These are phyloP conservation scores for Esox lucius DNA, from an alignment of 2,797 vertebrate genomes.

Conservation along the genomic window DNA sequence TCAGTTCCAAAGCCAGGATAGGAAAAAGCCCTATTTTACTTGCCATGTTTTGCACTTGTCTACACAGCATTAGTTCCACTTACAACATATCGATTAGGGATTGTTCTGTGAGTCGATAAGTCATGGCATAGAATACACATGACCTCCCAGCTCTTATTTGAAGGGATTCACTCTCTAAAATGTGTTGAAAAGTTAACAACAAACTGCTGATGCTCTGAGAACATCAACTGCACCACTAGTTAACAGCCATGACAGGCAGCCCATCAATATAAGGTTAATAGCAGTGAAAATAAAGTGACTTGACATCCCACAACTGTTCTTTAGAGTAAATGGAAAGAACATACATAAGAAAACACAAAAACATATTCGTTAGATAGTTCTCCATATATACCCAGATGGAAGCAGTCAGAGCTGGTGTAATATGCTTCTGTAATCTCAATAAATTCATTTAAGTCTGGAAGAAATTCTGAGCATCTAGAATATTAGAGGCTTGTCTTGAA, in stretches of 20 bases:
- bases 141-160: slow-evolving; percentile 23
- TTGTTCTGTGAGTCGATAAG: slow-evolving; percentile 14
- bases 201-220: slow-evolving; percentile 23
- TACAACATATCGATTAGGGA: slow-evolving; percentile 42
- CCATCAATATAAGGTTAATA: slow-evolving; percentile 44
- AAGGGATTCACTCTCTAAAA: slow-evolving; percentile 20
- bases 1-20: slow-evolving; percentile 44
- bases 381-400: slow-evolving; percentile 44
- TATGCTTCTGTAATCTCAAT: slow-evolving; percentile 12
- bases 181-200: slow-evolving; percentile 25
- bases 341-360: slow-evolving; percentile 10
- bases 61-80: slow-evolving; percentile 37
- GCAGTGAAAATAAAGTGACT: slow-evolving; percentile 24
- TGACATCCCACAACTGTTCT: slow-evolving; percentile 23
- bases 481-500: background rate
- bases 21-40: slow-evolving; percentile 33
- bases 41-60: slow-evolving; percentile 41
- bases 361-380: slow-evolving; percentile 33
- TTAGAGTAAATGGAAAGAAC: slow-evolving; percentile 5
- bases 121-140: slow-evolving; percentile 7
- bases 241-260: slow-evolving; percentile 43
- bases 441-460: background rate
- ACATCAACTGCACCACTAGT: slow-evolving; percentile 29
- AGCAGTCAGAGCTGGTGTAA: slow-evolving; percentile 41
- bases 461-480: slow-evolving; percentile 1